These are phyloP conservation scores for Eupithecia tripunctaria DNA, from an alignment of 2,888 invertebrate genomes.

Conservation along the genomic window DNA sequence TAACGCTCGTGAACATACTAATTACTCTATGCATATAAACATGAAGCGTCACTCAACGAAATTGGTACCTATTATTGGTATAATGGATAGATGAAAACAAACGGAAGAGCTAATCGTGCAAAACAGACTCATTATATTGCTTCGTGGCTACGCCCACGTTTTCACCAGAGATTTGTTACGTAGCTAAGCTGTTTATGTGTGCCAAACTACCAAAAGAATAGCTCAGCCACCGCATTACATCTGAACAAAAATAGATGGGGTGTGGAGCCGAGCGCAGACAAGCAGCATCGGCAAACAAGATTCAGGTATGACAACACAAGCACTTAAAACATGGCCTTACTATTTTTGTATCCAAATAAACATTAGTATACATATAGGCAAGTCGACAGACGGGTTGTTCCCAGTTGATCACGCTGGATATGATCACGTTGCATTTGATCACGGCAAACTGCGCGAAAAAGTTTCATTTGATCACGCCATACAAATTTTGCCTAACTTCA, in stretches of 20 bases:
- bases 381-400: no score
- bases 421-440: no score
- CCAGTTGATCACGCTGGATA: no score
- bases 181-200: background rate
- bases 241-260: no score
- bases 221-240: background rate
- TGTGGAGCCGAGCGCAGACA: no score
- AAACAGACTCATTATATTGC: constrained; percentile 6
- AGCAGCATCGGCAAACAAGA: background rate
- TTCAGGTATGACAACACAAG: background rate
- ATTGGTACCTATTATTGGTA: background rate
- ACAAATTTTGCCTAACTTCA: no score
- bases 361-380: background rate
- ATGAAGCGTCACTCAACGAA: no score
- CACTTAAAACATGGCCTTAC: background rate
- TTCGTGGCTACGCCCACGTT: background rate
- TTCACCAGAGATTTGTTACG: background rate
- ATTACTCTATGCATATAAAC: background rate
- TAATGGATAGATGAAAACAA: background rate
- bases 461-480: no score
- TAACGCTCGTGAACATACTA: background rate
- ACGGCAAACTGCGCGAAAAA: no score
- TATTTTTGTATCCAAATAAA: no score
- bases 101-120: constrained; percentile 26
- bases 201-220: background rate